phyloP scores from a whole-genome alignment of 2,113 vertebrate genomes.

The Datnioides undecimradiatus region DNA sequence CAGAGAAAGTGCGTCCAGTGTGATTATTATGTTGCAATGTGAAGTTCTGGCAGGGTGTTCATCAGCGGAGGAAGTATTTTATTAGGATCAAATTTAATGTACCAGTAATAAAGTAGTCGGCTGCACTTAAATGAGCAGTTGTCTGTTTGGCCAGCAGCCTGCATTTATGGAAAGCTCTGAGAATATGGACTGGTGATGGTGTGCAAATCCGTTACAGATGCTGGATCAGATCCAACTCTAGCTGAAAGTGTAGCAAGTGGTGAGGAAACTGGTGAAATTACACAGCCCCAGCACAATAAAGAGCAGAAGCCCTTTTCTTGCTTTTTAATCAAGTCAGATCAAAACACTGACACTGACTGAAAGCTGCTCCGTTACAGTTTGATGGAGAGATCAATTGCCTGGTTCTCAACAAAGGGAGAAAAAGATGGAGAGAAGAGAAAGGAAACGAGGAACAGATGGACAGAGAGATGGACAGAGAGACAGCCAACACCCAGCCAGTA shows the following conservation, averaged over 20 bases:
- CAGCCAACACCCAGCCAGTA: not conserved
- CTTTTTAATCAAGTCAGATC: slow-evolving; percentile 33
- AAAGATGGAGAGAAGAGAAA: slow-evolving; percentile 38
- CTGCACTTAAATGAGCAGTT: no score
- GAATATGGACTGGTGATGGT: no score
- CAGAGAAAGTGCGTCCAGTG: no score
- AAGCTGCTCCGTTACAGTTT: slow-evolving; percentile 20
- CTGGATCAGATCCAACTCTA: not conserved
- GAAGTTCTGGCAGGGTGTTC: no score
- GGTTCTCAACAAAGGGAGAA: slow-evolving; percentile 23
- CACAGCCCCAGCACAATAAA: not conserved
- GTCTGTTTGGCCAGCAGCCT: no score
- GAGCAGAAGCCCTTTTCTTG: not conserved
- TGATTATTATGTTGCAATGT: no score
- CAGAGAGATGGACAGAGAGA: slow-evolving; percentile 14
- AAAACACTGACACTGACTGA: slow-evolving; percentile 29
- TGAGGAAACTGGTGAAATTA: not conserved
- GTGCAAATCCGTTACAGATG: no score
- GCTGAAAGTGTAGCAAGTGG: not conserved
- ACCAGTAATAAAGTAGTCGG: no score
- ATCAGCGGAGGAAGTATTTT: no score
- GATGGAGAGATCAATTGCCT: slow-evolving; percentile 45
- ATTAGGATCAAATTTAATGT: no score
- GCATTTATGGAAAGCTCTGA: no score
- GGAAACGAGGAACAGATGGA: slow-evolving; percentile 30